Evolutionary conservation across 2,888 invertebrate genomes (phyloP).

Genomic region (Eupeodes luniger): DNA sequence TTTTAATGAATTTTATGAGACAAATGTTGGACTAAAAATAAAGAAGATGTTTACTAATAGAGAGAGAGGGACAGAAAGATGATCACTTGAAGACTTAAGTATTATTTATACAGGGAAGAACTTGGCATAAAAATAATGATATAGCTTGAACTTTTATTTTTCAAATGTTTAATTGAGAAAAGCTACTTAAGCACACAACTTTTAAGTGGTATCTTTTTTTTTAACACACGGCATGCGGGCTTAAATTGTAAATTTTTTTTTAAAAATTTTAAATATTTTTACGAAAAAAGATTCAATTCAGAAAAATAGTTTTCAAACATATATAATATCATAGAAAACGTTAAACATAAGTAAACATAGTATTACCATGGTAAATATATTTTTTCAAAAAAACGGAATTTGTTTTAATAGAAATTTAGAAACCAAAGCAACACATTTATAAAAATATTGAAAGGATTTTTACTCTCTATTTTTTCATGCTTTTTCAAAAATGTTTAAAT

Average conservation of each 20-base stretch:
- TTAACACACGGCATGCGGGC: slow-evolving; percentile 60
- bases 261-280: background rate
- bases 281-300: background rate
- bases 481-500: background rate
- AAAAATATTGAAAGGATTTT: slow-evolving; percentile 68
- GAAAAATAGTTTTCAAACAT: background rate
- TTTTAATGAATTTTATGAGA: slow-evolving; percentile 2
- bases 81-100: slow-evolving; percentile 33
- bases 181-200: slow-evolving; percentile 57
- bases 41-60: background rate
- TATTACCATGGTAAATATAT: slow-evolving; percentile 31
- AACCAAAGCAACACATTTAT: slow-evolving; percentile 60
- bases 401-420: no score
- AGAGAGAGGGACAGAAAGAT: background rate
- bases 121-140: slow-evolving; percentile 15
- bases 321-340: slow-evolving; percentile 19
- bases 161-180: background rate
- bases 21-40: slow-evolving; percentile 22
- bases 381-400: no score
- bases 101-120: slow-evolving; percentile 2
- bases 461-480: slow-evolving; percentile 65
- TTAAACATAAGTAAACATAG: slow-evolving; percentile 57
- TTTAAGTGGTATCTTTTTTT: slow-evolving; percentile 28
- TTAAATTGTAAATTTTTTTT: background rate
- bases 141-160: slow-evolving; percentile 1